Conservation (phyloP, 2,888 invertebrate genomes). For the Cataglyphis livida region DNA sequence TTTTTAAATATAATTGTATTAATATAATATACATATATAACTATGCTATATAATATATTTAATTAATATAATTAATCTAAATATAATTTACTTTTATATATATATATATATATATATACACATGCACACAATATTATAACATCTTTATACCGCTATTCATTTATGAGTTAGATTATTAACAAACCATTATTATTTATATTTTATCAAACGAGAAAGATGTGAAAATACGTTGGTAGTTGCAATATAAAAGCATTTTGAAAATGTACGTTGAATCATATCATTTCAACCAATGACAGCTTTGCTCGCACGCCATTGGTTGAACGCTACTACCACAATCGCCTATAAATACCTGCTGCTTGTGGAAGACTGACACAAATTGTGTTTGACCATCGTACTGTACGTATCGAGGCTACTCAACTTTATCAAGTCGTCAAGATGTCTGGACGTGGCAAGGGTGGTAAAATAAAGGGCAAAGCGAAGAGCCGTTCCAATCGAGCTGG, state of each 20-base stretch:
- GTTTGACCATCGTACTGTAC: not conserved
- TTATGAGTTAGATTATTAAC: not conserved
- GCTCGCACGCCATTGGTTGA: constrained; percentile 21
- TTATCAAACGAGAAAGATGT: not conserved
- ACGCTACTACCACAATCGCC: too few species aligned
- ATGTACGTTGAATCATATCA: not conserved
- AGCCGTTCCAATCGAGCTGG: constrained; percentile 87
- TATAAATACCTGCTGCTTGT: not conserved
- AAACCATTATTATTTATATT: not conserved
- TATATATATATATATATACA: not conserved
- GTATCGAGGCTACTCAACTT: not conserved
- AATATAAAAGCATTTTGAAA: not conserved
- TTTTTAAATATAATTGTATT: not conserved
- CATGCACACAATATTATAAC: not conserved
- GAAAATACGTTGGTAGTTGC: not conserved
- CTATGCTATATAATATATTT: not conserved
- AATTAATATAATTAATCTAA: not conserved
- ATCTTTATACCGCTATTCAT: not conserved
- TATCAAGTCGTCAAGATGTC: constrained; percentile 64
- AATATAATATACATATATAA: not conserved
- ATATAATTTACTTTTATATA: not conserved
- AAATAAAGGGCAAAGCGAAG: constrained; percentile 86
- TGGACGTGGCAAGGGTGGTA: constrained; percentile 78
- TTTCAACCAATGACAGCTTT: not conserved
- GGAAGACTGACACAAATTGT: not conserved